phyloP scores from a whole-genome alignment of 2,797 vertebrate genomes.

The Dicrostonyx torquatus region DNA sequence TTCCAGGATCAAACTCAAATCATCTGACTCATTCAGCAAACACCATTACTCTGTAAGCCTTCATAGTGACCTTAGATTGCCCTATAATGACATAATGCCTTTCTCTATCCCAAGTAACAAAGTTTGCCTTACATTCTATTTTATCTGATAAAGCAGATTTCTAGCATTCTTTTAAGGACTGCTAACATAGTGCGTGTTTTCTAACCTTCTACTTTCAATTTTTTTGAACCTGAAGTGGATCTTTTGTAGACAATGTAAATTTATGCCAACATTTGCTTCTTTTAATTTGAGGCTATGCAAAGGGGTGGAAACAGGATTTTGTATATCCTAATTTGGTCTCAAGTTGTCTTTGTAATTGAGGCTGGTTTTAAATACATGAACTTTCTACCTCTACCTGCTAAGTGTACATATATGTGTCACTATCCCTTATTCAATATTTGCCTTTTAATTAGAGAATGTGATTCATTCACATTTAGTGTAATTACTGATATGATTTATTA shows the following conservation, averaged over 20 bases:
- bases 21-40: not conserved
- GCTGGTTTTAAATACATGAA: not conserved
- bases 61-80: not conserved
- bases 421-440: not conserved
- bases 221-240: not conserved
- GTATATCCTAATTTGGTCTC: not conserved
- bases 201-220: not conserved
- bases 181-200: not conserved
- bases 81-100: not conserved
- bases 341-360: not conserved
- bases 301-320: not conserved
- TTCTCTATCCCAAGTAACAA: not conserved
- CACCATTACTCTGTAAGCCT: not conserved
- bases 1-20: not conserved
- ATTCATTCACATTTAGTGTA: conserved; percentile 1
- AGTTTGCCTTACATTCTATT: not conserved
- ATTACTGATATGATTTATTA: not conserved
- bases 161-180: not conserved
- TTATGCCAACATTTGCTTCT: not conserved
- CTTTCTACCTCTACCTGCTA: not conserved
- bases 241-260: not conserved
- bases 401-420: not conserved
- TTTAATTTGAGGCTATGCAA: not conserved
- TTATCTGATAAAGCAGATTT: not conserved
- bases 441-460: conserved; percentile 28